phyloP scores from a whole-genome alignment of 2,113 vertebrate species.

The Drymodes brunneopygia region DNA sequence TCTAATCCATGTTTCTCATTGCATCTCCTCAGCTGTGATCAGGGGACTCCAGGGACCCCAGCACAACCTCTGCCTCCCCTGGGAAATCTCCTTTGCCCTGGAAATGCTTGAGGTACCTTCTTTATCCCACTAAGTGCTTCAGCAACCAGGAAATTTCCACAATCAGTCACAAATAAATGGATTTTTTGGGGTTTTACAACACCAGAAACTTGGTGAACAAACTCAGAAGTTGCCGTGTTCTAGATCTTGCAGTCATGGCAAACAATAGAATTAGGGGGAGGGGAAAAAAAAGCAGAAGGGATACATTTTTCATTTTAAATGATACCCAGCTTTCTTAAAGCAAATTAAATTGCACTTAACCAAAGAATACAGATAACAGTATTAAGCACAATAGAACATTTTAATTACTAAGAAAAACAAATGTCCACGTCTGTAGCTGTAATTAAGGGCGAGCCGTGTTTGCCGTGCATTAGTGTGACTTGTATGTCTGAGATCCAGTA shows the following conservation, averaged over 20 bases:
- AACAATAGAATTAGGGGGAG: background rate
- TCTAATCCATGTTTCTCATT: background rate
- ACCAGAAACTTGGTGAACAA: background rate
- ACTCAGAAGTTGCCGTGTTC: background rate
- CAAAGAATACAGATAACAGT: conserved; percentile 45
- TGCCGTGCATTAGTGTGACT: conserved; percentile 40
- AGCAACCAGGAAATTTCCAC: background rate
- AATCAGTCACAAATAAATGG: background rate
- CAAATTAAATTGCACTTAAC: conserved; percentile 62
- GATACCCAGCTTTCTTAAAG: conserved; percentile 16
- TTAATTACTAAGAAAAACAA: conserved; percentile 64
- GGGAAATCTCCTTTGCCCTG: background rate
- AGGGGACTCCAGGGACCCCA: background rate
- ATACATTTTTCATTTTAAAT: conserved; percentile 23
- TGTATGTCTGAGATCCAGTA: conserved; percentile 22
- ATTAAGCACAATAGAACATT: conserved; percentile 52
- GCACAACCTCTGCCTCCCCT: background rate
- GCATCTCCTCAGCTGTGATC: background rate
- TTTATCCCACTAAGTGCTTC: background rate
- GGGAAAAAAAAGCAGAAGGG: background rate
- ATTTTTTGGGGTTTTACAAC: no score
- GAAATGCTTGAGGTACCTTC: background rate
- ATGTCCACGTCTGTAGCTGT: conserved; percentile 10
- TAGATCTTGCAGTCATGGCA: background rate
- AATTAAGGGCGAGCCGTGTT: conserved; percentile 55